Evolutionary conservation across 2,113 vertebrate genomes (phyloP), one percentile per base, ranked within the genome.

Genomic region (Leucosticte australis): DNA sequence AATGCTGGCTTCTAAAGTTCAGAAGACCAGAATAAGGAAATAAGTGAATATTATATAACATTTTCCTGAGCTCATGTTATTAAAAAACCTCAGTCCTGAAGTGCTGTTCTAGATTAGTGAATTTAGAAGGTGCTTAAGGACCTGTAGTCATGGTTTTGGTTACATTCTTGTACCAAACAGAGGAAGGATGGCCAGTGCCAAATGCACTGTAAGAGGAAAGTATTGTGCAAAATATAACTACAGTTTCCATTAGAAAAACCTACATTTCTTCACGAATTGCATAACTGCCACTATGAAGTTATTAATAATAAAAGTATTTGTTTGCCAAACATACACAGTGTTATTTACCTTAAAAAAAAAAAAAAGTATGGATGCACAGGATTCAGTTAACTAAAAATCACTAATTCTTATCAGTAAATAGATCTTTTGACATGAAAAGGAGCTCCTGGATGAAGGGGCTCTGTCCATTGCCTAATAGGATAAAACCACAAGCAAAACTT

Each of bases 331-430:
- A 75, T 55, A 17, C 44, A 95, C 35, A 68, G 31, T 9, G 13
- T 81, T 83, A 80, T 82, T 94, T 92, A 42, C 10, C 21, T 78
- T 96, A 85, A 11, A 59, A 50, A 92, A 85, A 11, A 55, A 50
- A 92, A 87, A 59, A 31, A 12, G 17, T 81, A 70, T 37, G 65
- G 62, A 89, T 91, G 42, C 27, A 92, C 85, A 81, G 50, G 77
- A 71, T 47, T 94, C 64, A 88, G 27, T 76, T 91, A 83, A 67
- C 27, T 95, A 55, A 96, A 96, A 97, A 91, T 83, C 21, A n/a
- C 39, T 91, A n/a, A 57, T 76, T 65, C 27, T 15, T 50, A 24
- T 90, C 13, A 56, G 39, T 74, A 77, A 93, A 56, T 23, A 86
- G 15, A 69, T 70, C 44, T 92, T 91, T 88, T 59, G 39, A 86